Evolutionary conservation across 2,888 invertebrate species (phyloP), one percentile per base, ranked within the genome.

Genomic region (Torymus tubicola): DNA sequence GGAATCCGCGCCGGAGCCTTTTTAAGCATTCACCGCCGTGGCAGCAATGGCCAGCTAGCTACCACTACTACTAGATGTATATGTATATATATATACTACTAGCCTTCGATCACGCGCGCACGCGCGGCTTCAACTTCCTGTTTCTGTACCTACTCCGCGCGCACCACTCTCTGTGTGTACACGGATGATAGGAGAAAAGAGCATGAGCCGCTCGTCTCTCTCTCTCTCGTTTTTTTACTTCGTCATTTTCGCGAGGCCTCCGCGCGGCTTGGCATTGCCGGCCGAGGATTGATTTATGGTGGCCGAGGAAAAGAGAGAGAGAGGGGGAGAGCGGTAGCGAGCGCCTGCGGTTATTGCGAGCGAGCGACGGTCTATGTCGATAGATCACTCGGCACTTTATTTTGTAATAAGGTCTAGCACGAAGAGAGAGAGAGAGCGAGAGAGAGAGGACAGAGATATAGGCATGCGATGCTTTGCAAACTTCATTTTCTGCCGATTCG

Each of bases 341-440:
- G 65, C 74, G 65, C 70, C 80, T 31, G 70, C 77, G 70, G 67
- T 69, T 76, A 63, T 76, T 76, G 68, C 69, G 52, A 64, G 8
- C 42, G 50, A 53, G 3, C n/a, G 1, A 2, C 57, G 13, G 1
- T n/a, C 18, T 12, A 70, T 52, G 70, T 70, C 76, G 64, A 77
- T 77, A 77, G 63, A 77, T 77, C 76, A 77, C 63, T 70, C 69
- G 76, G 67, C 50, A 53, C 71, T 80, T 80, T 71, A 80, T 76
- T 80, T 80, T 58, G 80, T 70, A 71, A 75, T 75, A 65, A 70
- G 68, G 55, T 21, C 52, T 11, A 18, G 4, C 52, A 12, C n/a
- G n/a, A 14, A 8, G 31, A 31, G 2, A 8, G 31, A 8, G 4
- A 31, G 31, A 4, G 24, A 11, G 58, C 11, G 21, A 12, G 5